Evolutionary conservation across 2,113 vertebrate species (phyloP).

Genomic region (Cranoglanis bouderius): DNA sequence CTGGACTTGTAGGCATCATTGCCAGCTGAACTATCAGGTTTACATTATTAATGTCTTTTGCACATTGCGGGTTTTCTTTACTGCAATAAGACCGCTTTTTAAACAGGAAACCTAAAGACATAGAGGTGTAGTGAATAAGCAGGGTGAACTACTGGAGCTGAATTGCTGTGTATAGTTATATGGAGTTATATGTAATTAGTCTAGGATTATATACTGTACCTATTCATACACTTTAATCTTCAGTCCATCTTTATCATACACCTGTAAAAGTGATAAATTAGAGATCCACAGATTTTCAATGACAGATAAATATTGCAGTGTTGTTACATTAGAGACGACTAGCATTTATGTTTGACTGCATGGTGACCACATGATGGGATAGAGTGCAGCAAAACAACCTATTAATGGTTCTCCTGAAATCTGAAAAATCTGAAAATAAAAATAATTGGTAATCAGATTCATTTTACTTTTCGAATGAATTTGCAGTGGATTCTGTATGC

Average conservation of each 20-base stretch:
- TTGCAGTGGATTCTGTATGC: too few relatives aligned
- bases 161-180: neutral
- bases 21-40: neutral
- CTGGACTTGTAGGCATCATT: neutral
- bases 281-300: neutral
- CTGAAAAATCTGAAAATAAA: neutral
- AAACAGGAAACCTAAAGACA: neutral
- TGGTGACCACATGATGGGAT: neutral
- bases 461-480: neutral
- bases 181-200: slow-evolving; percentile 26
- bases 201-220: slow-evolving; percentile 13
- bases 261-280: neutral
- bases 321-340: neutral
- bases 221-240: neutral
- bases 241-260: neutral
- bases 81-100: neutral
- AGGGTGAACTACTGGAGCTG: neutral
- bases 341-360: slow-evolving; percentile 5
- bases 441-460: neutral
- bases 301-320: neutral
- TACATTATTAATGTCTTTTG: slow-evolving; percentile 4
- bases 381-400: neutral
- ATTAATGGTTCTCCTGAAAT: neutral
- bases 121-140: neutral
- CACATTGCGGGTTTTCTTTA: neutral